A percentile compares a stretch with the other conserved stretches of the same genome.
Evolutionary conservation across 2,113 vertebrate genomes (phyloP).

Genomic region (Pygoscelis antarcticus): DNA sequence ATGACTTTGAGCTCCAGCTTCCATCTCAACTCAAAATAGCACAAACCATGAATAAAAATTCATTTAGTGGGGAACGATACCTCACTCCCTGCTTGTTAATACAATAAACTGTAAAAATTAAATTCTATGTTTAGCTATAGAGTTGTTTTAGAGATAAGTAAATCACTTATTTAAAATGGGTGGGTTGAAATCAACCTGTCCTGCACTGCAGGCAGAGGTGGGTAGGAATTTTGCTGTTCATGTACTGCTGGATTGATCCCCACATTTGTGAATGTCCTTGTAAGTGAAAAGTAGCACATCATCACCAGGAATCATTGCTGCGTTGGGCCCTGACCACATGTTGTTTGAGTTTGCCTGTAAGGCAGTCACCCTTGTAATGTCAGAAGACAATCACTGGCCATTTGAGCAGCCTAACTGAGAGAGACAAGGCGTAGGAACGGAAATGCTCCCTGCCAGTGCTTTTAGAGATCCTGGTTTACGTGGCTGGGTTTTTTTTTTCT

Average conservation of each 20-base stretch:
- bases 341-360: not conserved
- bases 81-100: not conserved
- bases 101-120: not conserved
- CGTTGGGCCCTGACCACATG: rapidly evolving
- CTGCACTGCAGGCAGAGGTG: not conserved
- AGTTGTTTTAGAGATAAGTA: not conserved
- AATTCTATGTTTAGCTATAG: not conserved
- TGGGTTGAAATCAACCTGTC: not conserved
- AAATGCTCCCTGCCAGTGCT: not conserved
- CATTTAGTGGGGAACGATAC: not conserved
- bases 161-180: not conserved
- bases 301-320: not conserved
- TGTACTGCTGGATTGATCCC: not conserved
- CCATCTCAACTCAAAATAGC: not conserved
- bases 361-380: not conserved
- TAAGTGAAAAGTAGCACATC: not conserved
- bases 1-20: not conserved
- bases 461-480: not conserved
- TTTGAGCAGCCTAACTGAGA: not conserved
- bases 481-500: not conserved
- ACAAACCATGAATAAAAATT: not conserved
- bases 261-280: not conserved
- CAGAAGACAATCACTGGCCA: not conserved
- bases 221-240: not conserved
- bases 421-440: not conserved